phyloP scores from a whole-genome alignment of 2,113 vertebrate species.

The Neolamprologus tretocephalus region DNA sequence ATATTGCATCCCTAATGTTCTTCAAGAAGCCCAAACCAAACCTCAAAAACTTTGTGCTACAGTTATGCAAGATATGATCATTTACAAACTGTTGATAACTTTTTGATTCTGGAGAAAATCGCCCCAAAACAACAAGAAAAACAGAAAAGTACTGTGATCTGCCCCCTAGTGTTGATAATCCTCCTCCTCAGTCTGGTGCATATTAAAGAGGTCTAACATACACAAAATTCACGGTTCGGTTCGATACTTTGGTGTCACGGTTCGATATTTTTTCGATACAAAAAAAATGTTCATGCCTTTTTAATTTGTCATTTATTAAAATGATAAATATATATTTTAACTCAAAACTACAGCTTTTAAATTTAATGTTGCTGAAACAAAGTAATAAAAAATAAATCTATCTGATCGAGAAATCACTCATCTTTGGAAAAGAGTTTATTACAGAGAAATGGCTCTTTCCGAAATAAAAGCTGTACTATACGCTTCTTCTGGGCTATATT shows the following conservation, averaged over 20 bases:
- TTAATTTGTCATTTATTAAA: no score
- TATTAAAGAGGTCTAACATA: background rate
- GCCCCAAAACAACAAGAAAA: accelerated
- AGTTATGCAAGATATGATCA: background rate
- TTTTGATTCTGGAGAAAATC: background rate
- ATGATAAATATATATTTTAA: no score
- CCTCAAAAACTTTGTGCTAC: background rate
- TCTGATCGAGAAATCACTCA: accelerated
- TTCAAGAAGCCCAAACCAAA: background rate
- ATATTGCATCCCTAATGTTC: background rate
- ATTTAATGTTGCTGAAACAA: no score
- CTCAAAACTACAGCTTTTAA: accelerated
- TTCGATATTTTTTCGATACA: accelerated
- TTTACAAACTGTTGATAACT: background rate
- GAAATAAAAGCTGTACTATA: no score
- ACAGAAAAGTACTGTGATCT: accelerated
- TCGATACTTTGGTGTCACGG: accelerated
- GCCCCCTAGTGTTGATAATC: background rate
- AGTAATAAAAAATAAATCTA: no score
- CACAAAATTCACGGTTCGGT: no score
- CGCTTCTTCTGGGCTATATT: no score
- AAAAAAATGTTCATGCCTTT: accelerated
- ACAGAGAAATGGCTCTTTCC: no score
- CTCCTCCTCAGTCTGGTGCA: background rate
- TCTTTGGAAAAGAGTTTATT: no score